Evolutionary conservation across 2,888 invertebrate genomes (phyloP).

Genomic region (Ennomos quercinarius): DNA sequence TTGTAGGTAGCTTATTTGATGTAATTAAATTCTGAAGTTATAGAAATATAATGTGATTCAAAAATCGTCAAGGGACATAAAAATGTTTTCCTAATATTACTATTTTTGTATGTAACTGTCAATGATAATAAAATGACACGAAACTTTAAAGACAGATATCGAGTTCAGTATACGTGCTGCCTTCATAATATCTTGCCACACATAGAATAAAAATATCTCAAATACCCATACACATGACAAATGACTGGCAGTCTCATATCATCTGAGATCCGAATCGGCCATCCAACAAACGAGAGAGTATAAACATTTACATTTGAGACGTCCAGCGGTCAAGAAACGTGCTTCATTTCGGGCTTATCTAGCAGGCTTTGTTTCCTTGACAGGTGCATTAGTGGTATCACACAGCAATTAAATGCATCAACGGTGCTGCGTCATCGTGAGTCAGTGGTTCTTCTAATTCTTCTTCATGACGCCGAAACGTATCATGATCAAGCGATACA

Average conservation of each 20-base stretch:
- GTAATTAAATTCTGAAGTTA: too few species aligned
- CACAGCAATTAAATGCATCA: constrained; percentile 83
- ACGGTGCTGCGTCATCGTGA: constrained; percentile 75
- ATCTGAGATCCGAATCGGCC: constrained; percentile 68
- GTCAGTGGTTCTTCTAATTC: constrained; percentile 41
- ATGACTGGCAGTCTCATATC: constrained; percentile 77
- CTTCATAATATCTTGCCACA: constrained; percentile 4
- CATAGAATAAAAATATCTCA: constrained; percentile 34
- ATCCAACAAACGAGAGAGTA: constrained; percentile 72
- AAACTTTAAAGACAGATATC: too few species aligned
- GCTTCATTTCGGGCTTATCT: constrained; percentile 82
- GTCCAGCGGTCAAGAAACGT: constrained; percentile 64
- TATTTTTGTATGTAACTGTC: too few species aligned
- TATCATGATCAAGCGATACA: constrained; percentile 35
- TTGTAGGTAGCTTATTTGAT: too few species aligned
- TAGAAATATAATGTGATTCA: too few species aligned
- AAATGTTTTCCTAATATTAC: too few species aligned
- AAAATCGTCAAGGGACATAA: too few species aligned
- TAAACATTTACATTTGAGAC: constrained; percentile 82
- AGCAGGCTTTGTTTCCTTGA: constrained; percentile 81
- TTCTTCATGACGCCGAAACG: constrained; percentile 35
- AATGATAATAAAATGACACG: too few species aligned
- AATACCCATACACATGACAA: constrained; percentile 66
- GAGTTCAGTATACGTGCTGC: too few species aligned
- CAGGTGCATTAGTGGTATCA: constrained; percentile 84